These are phyloP conservation scores for Noctilio leporinus DNA, from an alignment of 2,113 vertebrate species.

Conservation along the genomic window DNA sequence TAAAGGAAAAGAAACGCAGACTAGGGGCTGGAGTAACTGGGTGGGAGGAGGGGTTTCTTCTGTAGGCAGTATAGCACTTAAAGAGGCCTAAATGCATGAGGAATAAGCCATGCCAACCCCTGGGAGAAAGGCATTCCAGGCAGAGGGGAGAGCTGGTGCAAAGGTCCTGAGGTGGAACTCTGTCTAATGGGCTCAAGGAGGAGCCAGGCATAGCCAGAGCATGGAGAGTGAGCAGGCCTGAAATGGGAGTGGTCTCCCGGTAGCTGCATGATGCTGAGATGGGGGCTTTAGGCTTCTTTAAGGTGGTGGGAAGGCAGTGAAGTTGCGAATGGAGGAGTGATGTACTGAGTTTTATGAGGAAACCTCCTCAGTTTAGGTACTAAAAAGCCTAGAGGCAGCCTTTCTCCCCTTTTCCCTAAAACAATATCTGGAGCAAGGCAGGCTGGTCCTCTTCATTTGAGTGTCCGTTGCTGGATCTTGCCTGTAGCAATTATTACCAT, in stretches of 20 bases:
- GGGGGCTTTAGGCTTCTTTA: not conserved
- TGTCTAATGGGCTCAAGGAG: fast-evolving
- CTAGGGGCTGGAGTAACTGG: not conserved
- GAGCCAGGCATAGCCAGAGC: not conserved
- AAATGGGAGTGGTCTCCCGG: fast-evolving
- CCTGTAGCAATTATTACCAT: not conserved
- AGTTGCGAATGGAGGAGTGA: fast-evolving
- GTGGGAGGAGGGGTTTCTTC: not conserved
- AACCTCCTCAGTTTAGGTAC: not conserved
- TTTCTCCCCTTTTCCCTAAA: not conserved
- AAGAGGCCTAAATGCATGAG: not conserved
- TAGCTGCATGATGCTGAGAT: not conserved
- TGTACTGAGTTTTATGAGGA: not conserved
- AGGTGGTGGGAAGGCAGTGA: not conserved
- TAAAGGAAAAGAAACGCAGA: not conserved
- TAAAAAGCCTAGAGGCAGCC: not conserved
- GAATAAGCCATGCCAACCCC: fast-evolving
- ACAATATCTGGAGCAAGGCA: not conserved
- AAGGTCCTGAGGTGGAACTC: not conserved
- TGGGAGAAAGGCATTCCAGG: not conserved
- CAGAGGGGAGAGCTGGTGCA: not conserved
- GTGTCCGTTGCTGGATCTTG: not conserved
- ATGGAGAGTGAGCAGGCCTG: fast-evolving
- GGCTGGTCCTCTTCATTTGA: not conserved
- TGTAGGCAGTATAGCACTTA: not conserved